These are phyloP conservation scores for Cyclina sinensis DNA, from an alignment of 1,140 invertebrate genomes.

Conservation along the genomic window DNA sequence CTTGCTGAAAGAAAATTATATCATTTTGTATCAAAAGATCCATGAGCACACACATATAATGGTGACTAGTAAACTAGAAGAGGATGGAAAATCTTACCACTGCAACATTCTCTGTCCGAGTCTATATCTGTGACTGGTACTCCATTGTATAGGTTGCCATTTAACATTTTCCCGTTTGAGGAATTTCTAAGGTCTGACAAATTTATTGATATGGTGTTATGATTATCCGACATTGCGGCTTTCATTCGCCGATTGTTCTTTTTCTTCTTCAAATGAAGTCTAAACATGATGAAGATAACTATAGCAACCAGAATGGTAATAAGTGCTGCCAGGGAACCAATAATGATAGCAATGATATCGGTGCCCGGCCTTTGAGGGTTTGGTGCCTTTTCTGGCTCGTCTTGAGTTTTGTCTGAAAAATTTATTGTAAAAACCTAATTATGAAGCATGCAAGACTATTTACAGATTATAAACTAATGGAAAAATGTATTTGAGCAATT, in stretches of 20 bases:
- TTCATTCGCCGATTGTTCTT: constrained; percentile 89
- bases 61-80: too few species aligned
- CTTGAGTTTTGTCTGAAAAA: too few species aligned
- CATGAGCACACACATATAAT: too few species aligned
- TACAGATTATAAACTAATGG: too few species aligned
- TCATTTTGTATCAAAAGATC: too few species aligned
- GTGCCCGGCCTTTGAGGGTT: constrained; percentile 20
- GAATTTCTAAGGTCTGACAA: constrained; percentile 66
- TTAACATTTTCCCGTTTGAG: constrained; percentile 81
- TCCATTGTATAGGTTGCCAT: constrained; percentile 87
- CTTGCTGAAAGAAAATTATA: too few species aligned
- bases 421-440: too few species aligned
- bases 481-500: too few species aligned
- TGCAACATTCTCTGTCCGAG: constrained; percentile 79
- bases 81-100: too few species aligned
- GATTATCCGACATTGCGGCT: constrained; percentile 80
- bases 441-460: too few species aligned
- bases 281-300: constrained; percentile 90
- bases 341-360: constrained; percentile 91
- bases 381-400: constrained; percentile 51
- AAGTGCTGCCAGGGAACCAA: constrained; percentile 92
- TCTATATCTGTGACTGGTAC: constrained; percentile 86
- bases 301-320: constrained; percentile 91
- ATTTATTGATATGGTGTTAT: constrained; percentile 78
- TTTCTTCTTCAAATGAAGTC: constrained; percentile 91